phyloP scores from a whole-genome alignment of 2,797 vertebrate species.

The Pipistrellus nathusii region DNA sequence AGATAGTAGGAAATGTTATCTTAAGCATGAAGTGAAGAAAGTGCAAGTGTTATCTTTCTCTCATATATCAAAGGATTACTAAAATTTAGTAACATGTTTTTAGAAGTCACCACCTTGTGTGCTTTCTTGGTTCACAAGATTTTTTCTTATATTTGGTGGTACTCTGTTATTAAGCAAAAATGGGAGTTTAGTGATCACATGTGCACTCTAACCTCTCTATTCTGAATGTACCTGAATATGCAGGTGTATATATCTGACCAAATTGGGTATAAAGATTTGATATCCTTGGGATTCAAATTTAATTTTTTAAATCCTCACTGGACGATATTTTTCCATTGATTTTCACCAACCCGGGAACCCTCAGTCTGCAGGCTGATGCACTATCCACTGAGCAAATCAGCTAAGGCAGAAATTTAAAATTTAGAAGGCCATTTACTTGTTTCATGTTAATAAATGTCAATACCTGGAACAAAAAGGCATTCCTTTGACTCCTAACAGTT shows the following conservation, averaged over 20 bases:
- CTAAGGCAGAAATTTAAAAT: neutral
- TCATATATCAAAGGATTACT: neutral
- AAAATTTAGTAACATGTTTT: neutral
- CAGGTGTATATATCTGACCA: neutral
- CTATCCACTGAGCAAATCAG: too few species aligned
- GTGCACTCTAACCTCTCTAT: neutral
- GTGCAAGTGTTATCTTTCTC: neutral
- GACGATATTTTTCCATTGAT: too few species aligned
- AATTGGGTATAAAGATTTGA: neutral
- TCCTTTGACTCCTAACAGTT: neutral
- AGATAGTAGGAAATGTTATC: neutral
- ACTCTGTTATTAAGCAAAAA: neutral
- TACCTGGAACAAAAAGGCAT: neutral
- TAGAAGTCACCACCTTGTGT: neutral
- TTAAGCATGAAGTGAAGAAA: neutral
- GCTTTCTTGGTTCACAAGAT: conserved; percentile 5
- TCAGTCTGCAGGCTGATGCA: too few species aligned
- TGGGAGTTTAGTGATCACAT: neutral
- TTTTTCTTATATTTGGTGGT: neutral
- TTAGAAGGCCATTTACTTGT: neutral
- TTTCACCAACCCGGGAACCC: too few species aligned
- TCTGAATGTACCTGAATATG: neutral
- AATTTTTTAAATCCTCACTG: too few species aligned
- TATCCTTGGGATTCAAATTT: neutral
- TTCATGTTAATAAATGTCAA: neutral